Evolutionary conservation across 2,797 vertebrate genomes (phyloP), one percentile per base, ranked within the genome.

Genomic region (Sebastes iracundus): DNA sequence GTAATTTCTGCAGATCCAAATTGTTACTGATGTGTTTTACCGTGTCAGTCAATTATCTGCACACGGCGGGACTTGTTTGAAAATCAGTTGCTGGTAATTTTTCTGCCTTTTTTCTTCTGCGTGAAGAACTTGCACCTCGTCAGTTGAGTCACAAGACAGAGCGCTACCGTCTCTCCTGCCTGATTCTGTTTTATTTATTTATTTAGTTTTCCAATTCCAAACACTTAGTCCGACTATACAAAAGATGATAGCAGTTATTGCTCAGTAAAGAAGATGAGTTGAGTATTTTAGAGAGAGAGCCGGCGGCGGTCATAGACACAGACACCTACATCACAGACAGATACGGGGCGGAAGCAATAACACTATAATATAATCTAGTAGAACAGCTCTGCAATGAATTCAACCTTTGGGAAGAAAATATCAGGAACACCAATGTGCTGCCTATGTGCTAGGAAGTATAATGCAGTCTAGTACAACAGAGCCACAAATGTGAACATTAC

Each of bases 1-100:
- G 32, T 75, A 71, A 86, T 70, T 75, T 75, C 59, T 56, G 68
- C 74, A 82, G 68, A 56, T 61, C 30, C 30, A 68, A 82, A 70
- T 52, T 59, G 74, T 76, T 67, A 61, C 53, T 38, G 66, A 84
- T 80, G 75, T 80, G 33, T 70, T 23, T 60, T 62, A 61, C 12
- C 12, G 2, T 52, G 62, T 65, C 25, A 61, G 23, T 64, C 59
- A 20, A 35, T 69, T 33, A 75, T 74, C 18, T 69, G 25, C 23
- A 28, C 46, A 4, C 1, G 58, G 42, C 23, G n/a, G 49, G 53
- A 66, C 42, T 56, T 59, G 33, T 38, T 76, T 68, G 27, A 82
- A 77, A 81, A 77, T 60, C 59, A 53, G 7, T 38, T 59, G 16
- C 59, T 22, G 25, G 11, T 33, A 4, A 38, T 75, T 46, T 61